Percentiles rank a stretch among this genome's conserved stretches.
Conservation (phyloP, 2,797 vertebrate genomes). For the Liasis olivaceus region DNA sequence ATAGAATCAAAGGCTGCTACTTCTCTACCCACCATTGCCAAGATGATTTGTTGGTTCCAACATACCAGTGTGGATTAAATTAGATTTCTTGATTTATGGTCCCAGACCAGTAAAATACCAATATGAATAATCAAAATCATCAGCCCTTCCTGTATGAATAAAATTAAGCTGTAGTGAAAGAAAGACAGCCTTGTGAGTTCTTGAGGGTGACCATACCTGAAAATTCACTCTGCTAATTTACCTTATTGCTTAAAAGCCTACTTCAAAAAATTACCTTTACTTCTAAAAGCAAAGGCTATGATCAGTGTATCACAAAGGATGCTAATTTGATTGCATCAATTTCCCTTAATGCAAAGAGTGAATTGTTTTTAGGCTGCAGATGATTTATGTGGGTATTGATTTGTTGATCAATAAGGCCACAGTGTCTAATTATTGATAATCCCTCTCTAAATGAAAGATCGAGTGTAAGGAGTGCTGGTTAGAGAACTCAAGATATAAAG, state of each 20-base stretch:
- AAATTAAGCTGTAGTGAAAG: not conserved
- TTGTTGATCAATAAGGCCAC: slow-evolving; percentile 78
- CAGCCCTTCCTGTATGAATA: not conserved
- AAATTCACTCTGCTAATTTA: not conserved
- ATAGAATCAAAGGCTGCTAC: not conserved
- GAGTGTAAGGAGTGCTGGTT: slow-evolving; percentile 75
- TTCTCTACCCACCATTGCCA: not conserved
- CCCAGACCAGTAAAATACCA: not conserved
- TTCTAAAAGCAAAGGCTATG: slow-evolving; percentile 33
- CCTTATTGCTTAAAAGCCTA: not conserved
- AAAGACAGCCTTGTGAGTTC: not conserved
- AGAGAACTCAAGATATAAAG: slow-evolving; percentile 76
- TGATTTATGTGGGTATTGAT: slow-evolving; percentile 81
- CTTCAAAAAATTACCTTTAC: slow-evolving; percentile 3
- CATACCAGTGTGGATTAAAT: not conserved
- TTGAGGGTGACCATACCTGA: not conserved
- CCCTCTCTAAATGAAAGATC: slow-evolving; percentile 81
- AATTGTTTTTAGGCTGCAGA: slow-evolving; percentile 75
- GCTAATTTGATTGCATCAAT: slow-evolving; percentile 66
- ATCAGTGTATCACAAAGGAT: slow-evolving; percentile 53
- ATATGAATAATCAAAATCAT: not conserved
- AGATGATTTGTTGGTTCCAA: not conserved
- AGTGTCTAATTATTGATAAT: slow-evolving; percentile 84
- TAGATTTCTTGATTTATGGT: not conserved
- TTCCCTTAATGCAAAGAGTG: slow-evolving; percentile 74